Evolutionary conservation across 2,888 invertebrate species (phyloP).

Genomic region (Pecten maximus): DNA sequence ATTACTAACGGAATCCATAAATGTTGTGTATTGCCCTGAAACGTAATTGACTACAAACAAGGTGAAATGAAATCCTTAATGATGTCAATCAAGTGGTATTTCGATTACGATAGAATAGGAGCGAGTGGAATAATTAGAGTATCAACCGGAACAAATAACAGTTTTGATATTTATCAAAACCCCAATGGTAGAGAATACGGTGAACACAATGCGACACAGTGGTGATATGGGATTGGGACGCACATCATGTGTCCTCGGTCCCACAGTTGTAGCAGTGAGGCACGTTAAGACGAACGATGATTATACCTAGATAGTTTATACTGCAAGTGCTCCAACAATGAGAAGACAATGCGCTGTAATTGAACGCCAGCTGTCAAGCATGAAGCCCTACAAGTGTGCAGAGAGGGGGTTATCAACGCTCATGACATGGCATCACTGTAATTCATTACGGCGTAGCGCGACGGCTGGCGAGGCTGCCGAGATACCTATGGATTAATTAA

Average conservation of each 20-base stretch:
- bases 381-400: neutral
- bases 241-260: neutral
- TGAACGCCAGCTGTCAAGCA: conserved; percentile 2
- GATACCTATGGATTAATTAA: neutral
- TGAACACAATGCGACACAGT: neutral
- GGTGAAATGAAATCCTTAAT: neutral
- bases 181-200: neutral
- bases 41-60: neutral
- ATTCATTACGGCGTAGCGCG: neutral
- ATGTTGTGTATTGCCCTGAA: neutral
- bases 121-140: neutral
- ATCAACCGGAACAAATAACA: neutral
- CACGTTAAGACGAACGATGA: neutral
- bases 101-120: neutral
- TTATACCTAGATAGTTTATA: neutral
- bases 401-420: conserved; percentile 12
- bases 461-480: neutral
- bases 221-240: neutral
- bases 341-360: neutral
- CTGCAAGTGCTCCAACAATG: neutral
- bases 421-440: neutral
- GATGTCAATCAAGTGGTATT: neutral
- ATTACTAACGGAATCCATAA: neutral
- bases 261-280: neutral
- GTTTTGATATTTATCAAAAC: neutral